phyloP scores from a whole-genome alignment of 2,888 invertebrate genomes.

The Exocentrus adspersus region DNA sequence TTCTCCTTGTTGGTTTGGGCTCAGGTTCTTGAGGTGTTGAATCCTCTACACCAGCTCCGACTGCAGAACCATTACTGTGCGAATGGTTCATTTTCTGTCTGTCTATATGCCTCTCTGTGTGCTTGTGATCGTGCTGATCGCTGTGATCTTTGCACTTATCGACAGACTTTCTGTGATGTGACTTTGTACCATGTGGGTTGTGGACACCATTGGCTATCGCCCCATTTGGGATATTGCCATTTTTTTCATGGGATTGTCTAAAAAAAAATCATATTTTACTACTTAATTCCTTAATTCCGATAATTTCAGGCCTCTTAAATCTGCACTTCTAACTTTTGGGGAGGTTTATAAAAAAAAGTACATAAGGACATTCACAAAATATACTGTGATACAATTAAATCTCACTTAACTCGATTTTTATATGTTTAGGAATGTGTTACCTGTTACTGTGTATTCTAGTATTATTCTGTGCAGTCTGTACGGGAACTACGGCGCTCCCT shows the following conservation, averaged over 20 bases:
- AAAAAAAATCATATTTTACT: too few species aligned
- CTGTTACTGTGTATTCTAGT: conserved; percentile 50
- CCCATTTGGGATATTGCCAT: conserved; percentile 61
- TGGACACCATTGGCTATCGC: conserved; percentile 57
- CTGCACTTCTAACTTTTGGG: too few species aligned
- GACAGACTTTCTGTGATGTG: conserved; percentile 67
- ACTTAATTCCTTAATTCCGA: too few species aligned
- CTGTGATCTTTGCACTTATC: conserved; percentile 55
- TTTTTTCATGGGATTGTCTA: conserved; percentile 54
- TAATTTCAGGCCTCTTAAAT: too few species aligned
- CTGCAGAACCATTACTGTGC: conserved; percentile 57
- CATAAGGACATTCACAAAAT: too few species aligned
- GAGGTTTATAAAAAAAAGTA: too few species aligned
- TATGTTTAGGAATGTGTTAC: too few species aligned
- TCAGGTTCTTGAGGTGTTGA: conserved; percentile 20
- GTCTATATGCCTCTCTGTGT: conserved; percentile 46
- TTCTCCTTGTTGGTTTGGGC: conserved; percentile 47
- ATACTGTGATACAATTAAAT: too few species aligned
- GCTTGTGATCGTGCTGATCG: conserved; percentile 53
- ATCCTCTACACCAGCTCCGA: conserved; percentile 41
- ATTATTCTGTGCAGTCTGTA: conserved; percentile 49
- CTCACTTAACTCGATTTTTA: too few species aligned
- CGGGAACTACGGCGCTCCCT: conserved; percentile 38
- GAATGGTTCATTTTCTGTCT: conserved; percentile 51
- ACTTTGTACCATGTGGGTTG: conserved; percentile 58